phyloP scores from a whole-genome alignment of 2,888 invertebrate species.

The Helleia helle region DNA sequence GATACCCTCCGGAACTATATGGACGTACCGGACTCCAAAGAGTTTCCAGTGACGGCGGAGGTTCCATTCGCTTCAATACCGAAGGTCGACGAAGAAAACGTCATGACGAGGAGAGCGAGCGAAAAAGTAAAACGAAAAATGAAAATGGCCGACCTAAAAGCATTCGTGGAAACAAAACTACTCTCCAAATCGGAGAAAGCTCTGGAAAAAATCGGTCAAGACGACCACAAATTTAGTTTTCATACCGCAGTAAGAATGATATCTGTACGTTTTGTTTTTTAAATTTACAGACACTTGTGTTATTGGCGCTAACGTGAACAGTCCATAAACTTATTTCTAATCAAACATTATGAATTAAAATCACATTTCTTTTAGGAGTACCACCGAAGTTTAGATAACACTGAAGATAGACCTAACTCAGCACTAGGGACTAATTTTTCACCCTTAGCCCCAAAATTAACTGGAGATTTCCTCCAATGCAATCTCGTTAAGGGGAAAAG shows the following conservation, averaged over 20 bases:
- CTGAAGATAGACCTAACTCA: conserved; percentile 83
- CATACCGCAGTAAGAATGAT: conserved; percentile 76
- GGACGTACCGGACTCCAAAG: conserved; percentile 83
- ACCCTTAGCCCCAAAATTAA: conserved; percentile 66
- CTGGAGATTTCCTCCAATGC: conserved; percentile 65
- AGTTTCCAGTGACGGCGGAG: conserved; percentile 77
- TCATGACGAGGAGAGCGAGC: conserved; percentile 77
- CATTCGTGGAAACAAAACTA: conserved; percentile 93
- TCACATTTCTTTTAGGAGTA: conserved; percentile 76
- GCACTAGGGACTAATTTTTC: conserved; percentile 79
- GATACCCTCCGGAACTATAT: conserved; percentile 82
- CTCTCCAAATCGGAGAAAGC: conserved; percentile 94
- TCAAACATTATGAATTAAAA: conserved; percentile 7
- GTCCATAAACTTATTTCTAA: conserved; percentile 12
- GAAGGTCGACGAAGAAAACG: conserved; percentile 51
- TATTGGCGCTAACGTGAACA: conserved; percentile 15
- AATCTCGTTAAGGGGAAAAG: conserved; percentile 95
- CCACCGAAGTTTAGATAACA: conserved; percentile 87
- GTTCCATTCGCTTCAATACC: conserved; percentile 41
- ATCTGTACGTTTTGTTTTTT: conserved; percentile 57
- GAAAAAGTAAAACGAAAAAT: conserved; percentile 89
- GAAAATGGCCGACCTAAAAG: conserved; percentile 93
- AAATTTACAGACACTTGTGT: neutral
- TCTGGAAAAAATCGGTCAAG: conserved; percentile 89
- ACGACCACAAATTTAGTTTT: conserved; percentile 77